Evolutionary conservation across 2,797 vertebrate genomes (phyloP).

Genomic region (Aphelocoma californica): DNA sequence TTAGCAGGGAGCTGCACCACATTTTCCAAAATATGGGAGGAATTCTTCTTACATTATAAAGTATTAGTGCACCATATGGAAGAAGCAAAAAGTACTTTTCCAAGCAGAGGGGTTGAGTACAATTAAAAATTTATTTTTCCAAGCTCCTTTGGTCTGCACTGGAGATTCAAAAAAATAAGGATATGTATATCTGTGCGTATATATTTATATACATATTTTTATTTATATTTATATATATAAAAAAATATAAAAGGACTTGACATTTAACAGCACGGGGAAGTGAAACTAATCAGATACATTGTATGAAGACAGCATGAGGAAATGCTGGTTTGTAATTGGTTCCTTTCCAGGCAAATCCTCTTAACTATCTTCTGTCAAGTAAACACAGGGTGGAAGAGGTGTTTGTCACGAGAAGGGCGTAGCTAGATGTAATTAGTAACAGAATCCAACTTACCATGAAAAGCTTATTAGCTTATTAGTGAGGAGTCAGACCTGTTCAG

Average conservation of each 20-base stretch:
- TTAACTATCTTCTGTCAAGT: background rate
- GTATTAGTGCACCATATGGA: background rate
- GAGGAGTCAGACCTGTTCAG: background rate
- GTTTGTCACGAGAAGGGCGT: background rate
- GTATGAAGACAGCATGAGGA: slow-evolving; percentile 14
- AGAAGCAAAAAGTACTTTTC: slow-evolving; percentile 21
- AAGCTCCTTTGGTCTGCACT: background rate
- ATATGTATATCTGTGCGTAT: background rate
- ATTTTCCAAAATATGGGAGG: background rate
- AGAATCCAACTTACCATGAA: slow-evolving; percentile 3
- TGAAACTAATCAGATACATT: background rate
- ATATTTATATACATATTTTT: background rate
- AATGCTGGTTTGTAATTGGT: background rate
- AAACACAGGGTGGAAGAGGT: background rate
- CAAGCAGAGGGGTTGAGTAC: background rate
- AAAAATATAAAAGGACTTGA: background rate
- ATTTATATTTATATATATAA: background rate
- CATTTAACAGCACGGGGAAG: background rate
- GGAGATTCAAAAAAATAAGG: background rate
- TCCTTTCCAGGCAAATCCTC: slow-evolving; percentile 26
- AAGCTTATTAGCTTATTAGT: background rate
- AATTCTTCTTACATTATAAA: background rate
- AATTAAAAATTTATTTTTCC: background rate
- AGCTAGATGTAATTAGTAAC: background rate
- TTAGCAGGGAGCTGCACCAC: background rate